Conservation (phyloP, 1,140 invertebrate genomes). For the Schlechtendalia chinensis region DNA sequence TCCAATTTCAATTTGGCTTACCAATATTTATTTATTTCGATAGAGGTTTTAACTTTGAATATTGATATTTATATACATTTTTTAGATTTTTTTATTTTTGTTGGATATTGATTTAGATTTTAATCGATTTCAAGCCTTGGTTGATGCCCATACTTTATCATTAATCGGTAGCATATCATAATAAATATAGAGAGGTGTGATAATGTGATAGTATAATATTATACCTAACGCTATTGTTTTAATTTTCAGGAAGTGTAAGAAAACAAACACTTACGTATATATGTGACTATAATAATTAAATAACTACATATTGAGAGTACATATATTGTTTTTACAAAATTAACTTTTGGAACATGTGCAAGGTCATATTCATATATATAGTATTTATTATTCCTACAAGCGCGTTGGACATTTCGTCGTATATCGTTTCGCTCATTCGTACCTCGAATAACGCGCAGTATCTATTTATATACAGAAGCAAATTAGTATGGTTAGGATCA, state of each 20-base stretch:
- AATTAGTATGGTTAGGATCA: too few species aligned
- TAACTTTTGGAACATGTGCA: not conserved
- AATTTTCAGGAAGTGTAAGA: constrained; percentile 2
- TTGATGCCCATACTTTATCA: not conserved
- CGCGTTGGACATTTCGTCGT: not conserved
- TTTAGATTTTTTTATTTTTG: too few species aligned
- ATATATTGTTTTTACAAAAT: not conserved
- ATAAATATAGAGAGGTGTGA: not conserved
- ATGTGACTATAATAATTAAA: constrained; percentile 28
- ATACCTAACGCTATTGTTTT: constrained; percentile 9
- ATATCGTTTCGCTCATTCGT: too few species aligned
- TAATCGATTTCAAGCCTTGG: not conserved
- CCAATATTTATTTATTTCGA: too few species aligned
- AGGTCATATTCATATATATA: not conserved
- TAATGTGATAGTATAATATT: not conserved
- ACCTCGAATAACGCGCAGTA: too few species aligned
- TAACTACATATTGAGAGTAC: not conserved
- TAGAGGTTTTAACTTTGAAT: too few species aligned
- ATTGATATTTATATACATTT: too few species aligned
- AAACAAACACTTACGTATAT: not conserved
- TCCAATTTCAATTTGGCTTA: too few species aligned
- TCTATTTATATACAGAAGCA: too few species aligned
- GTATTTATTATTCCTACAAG: constrained; percentile 8
- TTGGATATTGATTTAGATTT: too few species aligned
- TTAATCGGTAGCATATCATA: too few species aligned